Base-by-base conservation (phyloP, 2,797 vertebrate genomes). In the Sternotherus odoratus region DNA sequence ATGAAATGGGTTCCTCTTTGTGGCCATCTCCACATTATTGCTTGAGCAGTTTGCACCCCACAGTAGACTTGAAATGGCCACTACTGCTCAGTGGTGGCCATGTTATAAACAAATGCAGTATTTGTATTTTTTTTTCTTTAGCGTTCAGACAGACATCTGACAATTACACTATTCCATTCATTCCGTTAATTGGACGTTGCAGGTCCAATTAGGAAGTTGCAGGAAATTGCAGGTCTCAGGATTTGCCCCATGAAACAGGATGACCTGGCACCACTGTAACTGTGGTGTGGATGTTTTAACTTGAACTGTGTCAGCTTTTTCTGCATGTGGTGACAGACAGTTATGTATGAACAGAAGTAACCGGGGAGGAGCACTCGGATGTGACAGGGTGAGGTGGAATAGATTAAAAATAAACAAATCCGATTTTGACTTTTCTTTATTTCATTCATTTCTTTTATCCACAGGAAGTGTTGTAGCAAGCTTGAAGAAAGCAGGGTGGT, bases 401-500 rank as follows among this genome's bases (percentile, higher is more conserved):
- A 51, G 3, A 80, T 93, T 86, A 26, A 72, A 81, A 93, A 77
- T 84, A 80, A 84, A 15, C 77, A 85, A 92, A 77, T 92, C 89
- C 79, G 6, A 12, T 13, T 19, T 93, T 75, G 48, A 49, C 72
- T 89, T 82, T n/a, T 63, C 60, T 21, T 93, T 16, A 75, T 92
- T 94, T 90, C 39, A 1, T 66, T 36, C 4, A 5, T 83, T 79
- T 93, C 77, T 82, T 94, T 88, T 75, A 78, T 49, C 48, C 46
- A 75, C 43, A 82, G 24, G 26, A 86, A 36, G 86, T 81, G 33
- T 79, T 9, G 46, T n/a, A 39, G 57, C 50, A 86, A 51, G 12
- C 13, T 88, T 83, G 74, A 85, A 91, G 12, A 30, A 15, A 28
- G 57, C 26, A 6, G 60, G 2, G 43, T 43, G 43, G 43, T 43